Conservation (phyloP, 92 coral and sea anemone species). For the Nematostella vectensis region DNA sequence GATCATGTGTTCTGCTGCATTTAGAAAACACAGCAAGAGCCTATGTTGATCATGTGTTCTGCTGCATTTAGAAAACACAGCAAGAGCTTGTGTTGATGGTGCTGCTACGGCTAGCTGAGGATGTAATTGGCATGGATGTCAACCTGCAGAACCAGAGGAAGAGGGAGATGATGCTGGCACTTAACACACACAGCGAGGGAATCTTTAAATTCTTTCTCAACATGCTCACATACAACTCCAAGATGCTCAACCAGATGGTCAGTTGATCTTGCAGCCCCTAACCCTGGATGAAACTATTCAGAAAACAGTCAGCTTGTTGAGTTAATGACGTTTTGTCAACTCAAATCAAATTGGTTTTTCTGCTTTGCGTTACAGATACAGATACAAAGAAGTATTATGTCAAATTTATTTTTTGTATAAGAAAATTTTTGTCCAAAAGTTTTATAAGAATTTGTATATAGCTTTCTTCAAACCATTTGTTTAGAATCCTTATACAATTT, state of each 20-base stretch:
- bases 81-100: constrained; percentile 72
- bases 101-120: constrained; percentile 83
- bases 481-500: no score
- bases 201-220: constrained; percentile 73
- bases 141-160: constrained; percentile 59
- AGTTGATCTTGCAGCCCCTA: neutral
- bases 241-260: constrained; percentile 58
- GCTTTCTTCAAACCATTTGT: no score
- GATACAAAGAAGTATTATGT: no score
- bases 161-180: constrained; percentile 67
- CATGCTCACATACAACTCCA: constrained; percentile 41
- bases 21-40: neutral
- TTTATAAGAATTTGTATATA: no score
- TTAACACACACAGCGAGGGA: constrained; percentile 52
- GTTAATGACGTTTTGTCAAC: no score
- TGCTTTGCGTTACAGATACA: no score
- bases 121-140: constrained; percentile 63
- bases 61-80: constrained; percentile 52
- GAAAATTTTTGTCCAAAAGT: no score
- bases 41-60: neutral
- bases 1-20: no score
- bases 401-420: no score
- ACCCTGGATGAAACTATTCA: neutral
- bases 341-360: no score
- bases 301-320: no score